A percentile compares a stretch with the other conserved stretches of the same genome.
Conservation (phyloP, 2,888 invertebrate genomes). For the Thelaira solivaga region DNA sequence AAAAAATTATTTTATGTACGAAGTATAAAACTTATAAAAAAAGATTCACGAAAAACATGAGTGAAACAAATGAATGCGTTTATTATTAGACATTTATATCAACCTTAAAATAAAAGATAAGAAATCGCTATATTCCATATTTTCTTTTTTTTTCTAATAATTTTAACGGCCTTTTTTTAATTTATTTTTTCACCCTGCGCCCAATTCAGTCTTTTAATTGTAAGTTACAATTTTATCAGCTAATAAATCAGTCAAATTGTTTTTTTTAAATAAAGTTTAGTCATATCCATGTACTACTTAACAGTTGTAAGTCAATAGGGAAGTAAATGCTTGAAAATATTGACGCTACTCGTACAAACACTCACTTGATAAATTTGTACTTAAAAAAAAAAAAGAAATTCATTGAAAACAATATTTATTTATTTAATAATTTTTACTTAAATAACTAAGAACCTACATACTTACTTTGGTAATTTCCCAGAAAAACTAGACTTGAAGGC, state of each 20-base stretch:
- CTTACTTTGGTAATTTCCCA: too few relatives aligned
- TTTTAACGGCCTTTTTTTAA: neutral
- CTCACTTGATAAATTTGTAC: too few relatives aligned
- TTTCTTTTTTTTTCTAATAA: neutral
- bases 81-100: conserved; percentile 48
- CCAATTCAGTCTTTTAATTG: neutral
- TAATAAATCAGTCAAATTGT: conserved; percentile 3
- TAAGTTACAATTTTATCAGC: conserved; percentile 24
- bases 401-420: too few relatives aligned
- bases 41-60: conserved; percentile 4
- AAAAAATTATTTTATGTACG: neutral
- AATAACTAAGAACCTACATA: too few relatives aligned
- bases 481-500: too few relatives aligned
- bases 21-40: neutral
- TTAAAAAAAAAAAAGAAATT: too few relatives aligned
- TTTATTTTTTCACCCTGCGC: neutral
- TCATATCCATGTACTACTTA: conserved; percentile 27
- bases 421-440: too few relatives aligned
- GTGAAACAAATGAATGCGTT: conserved; percentile 20
- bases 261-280: conserved; percentile 24
- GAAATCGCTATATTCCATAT: neutral
- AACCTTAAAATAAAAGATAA: neutral
- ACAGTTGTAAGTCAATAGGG: conserved; percentile 9
- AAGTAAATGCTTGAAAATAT: neutral
- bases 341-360: neutral